Conservation (phyloP, 2,888 invertebrate species). For the Myopa tessellatipennis region DNA sequence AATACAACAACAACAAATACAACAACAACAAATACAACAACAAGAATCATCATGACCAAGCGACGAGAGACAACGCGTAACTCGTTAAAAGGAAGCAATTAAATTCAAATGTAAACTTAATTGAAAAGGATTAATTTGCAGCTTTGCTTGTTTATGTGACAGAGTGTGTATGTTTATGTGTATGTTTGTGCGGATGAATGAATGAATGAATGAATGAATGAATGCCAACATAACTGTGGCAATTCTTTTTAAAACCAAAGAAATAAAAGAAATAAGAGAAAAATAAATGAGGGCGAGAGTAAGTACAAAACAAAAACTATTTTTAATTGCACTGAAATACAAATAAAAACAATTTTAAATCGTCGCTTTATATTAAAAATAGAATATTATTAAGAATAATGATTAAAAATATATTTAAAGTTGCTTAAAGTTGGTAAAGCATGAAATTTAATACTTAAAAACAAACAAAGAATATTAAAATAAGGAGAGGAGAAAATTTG, state of each 20-base stretch:
- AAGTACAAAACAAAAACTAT: background rate
- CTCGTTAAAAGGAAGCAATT: slow-evolving; percentile 50
- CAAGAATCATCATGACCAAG: background rate
- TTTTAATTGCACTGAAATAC: background rate
- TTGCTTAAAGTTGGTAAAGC: too few relatives aligned
- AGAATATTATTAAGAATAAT: too few relatives aligned
- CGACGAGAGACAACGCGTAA: background rate
- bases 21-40: background rate
- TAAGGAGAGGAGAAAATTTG: too few relatives aligned
- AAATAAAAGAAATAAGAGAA: slow-evolving; percentile 2
- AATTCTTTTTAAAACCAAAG: slow-evolving; percentile 11
- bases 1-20: background rate
- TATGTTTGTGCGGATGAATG: background rate
- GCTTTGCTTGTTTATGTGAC: slow-evolving; percentile 9
- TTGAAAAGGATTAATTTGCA: slow-evolving; percentile 50
- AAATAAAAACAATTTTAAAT: too few relatives aligned
- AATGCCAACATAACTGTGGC: slow-evolving; percentile 2
- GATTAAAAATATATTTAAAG: too few relatives aligned
- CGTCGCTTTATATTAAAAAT: too few relatives aligned
- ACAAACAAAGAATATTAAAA: too few relatives aligned
- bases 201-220: slow-evolving; percentile 8
- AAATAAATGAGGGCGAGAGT: background rate
- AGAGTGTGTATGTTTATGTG: background rate
- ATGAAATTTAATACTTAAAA: too few relatives aligned
- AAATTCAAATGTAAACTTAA: slow-evolving; percentile 54